Evolutionary conservation across 2,113 vertebrate species (phyloP).

Genomic region (Laterallus jamaicensis): DNA sequence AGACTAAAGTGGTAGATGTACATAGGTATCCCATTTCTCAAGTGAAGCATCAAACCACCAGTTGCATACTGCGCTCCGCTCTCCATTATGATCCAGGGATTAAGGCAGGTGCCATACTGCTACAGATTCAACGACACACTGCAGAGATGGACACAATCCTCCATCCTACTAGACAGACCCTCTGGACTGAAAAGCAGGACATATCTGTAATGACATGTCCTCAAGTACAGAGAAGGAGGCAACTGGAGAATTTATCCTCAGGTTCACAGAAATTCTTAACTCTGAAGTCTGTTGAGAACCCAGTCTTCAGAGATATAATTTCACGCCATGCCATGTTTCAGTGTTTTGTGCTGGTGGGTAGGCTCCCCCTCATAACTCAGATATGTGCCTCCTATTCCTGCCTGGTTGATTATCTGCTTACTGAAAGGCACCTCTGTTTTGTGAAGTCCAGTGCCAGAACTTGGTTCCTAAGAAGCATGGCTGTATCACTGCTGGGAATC

Average conservation of each 20-base stretch:
- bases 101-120: not conserved
- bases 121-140: not conserved
- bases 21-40: not conserved
- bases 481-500: not conserved
- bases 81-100: rapidly evolving
- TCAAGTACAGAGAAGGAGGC: not conserved
- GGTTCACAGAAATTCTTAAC: not conserved
- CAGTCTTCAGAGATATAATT: not conserved
- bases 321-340: not conserved
- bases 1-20: not conserved
- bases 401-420: not conserved
- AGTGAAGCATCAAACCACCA: not conserved
- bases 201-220: not conserved
- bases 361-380: not conserved
- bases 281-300: not conserved
- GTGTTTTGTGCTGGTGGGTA: not conserved
- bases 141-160: not conserved
- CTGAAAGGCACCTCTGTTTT: not conserved
- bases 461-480: not conserved
- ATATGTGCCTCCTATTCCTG: not conserved
- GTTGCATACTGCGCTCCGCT: not conserved
- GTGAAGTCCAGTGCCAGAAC: not conserved
- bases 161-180: not conserved
- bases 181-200: not conserved
- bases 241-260: not conserved